phyloP scores from a whole-genome alignment of 2,888 invertebrate genomes.

The Nymphalis urticae region DNA sequence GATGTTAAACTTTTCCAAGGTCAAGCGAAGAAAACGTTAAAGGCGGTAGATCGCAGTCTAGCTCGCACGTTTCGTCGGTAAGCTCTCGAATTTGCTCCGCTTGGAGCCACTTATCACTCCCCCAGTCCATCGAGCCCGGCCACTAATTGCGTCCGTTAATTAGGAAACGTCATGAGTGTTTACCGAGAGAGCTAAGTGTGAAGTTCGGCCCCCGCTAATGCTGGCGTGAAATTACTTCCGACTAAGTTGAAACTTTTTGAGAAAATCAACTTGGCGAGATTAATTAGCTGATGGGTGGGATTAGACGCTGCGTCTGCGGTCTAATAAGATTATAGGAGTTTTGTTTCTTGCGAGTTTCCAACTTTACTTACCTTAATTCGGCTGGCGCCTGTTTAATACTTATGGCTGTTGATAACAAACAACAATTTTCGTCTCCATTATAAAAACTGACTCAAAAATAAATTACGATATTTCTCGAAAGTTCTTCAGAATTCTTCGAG shows the following conservation, averaged over 20 bases:
- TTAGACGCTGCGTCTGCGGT: slow-evolving; percentile 74
- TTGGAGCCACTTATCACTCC: slow-evolving; percentile 73
- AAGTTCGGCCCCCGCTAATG: slow-evolving; percentile 75
- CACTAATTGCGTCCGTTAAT: slow-evolving; percentile 82
- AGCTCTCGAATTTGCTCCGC: slow-evolving; percentile 75
- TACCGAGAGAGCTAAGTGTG: slow-evolving; percentile 80
- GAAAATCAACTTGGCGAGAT: slow-evolving; percentile 77
- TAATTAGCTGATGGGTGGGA: slow-evolving; percentile 81
- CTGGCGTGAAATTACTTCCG: slow-evolving; percentile 78
- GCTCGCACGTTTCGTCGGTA: slow-evolving; percentile 39
- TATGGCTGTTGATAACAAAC: slow-evolving; percentile 34
- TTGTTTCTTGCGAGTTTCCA: slow-evolving; percentile 72
- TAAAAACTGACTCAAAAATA: neutral
- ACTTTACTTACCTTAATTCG: slow-evolving; percentile 75
- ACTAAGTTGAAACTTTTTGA: slow-evolving; percentile 76
- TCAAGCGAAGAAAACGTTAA: slow-evolving; percentile 21
- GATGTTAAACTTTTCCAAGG: slow-evolving; percentile 9
- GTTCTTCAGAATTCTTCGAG: neutral
- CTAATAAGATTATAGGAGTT: slow-evolving; percentile 80
- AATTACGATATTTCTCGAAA: neutral
- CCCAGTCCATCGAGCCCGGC: slow-evolving; percentile 71
- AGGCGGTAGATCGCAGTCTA: slow-evolving; percentile 13
- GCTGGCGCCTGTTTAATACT: slow-evolving; percentile 59
- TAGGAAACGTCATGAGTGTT: slow-evolving; percentile 82
- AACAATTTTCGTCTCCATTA: slow-evolving; percentile 16